Evolutionary conservation across 1,140 invertebrate species (phyloP), one percentile per base, ranked within the genome.

Genomic region (Orchesella cincta): DNA sequence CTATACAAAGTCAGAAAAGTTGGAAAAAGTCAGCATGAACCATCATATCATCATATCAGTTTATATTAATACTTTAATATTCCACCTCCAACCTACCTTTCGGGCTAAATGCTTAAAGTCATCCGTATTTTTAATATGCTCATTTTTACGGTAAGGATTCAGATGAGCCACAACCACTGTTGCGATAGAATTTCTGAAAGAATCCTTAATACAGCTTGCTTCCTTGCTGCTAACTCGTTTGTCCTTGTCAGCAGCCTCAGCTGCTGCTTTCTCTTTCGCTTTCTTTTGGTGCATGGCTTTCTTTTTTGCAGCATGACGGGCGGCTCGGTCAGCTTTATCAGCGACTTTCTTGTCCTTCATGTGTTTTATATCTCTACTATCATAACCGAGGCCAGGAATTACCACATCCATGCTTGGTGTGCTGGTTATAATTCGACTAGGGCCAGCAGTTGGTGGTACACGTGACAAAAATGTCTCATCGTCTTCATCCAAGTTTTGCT

Each of bases 101-200:
- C 95, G 90, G 0, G 96, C 96, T 29, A 99, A 87, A 87, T 97
- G 94, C 85, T 98, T 98, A 85, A 98, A 98, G 85, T 98, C 96
- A 67, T 96, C 94, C 0, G 92, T 96, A 83, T 89, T 93, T 0
- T 90, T 92, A 80, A 99, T 98, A 80, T 92, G 87, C 0, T 94
- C 96, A 77, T 91, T 86, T 81, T 91, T 91, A 83, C 96, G 97
- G 83, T 94, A 98, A 0, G 94, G 94, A 87, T 96, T 96, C 34
- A 99, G 88, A 84, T 92, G 92, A 64, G 92, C 89, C 52, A 98
- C 94, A 87, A 98, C 95, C 29, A 93, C 93, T 57, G 90, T 90
- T 12, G 94, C 95, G 91, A 98, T 97, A 83, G 91, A 92, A 77
- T 91, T 89, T 77, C 94, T 88, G 86, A 98, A 98, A 72, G 90